These are phyloP conservation scores for Gallinago media DNA, from an alignment of 2,113 vertebrate species.

Conservation along the genomic window DNA sequence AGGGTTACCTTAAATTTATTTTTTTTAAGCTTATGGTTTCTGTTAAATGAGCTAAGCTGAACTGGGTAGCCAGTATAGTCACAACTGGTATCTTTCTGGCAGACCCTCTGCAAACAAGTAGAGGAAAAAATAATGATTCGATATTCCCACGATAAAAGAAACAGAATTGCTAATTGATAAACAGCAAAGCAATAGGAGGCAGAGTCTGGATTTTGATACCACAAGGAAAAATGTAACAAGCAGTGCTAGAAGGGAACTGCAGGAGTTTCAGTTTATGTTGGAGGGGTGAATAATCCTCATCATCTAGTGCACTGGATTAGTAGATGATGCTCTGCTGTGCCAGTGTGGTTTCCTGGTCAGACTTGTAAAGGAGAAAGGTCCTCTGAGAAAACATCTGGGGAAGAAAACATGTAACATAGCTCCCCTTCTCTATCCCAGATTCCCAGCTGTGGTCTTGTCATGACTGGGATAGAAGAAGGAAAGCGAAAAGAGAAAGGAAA, in stretches of 20 bases:
- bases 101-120: no score
- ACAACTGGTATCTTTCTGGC: no score
- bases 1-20: background rate
- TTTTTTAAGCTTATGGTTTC: background rate
- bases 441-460: background rate
- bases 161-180: conserved; percentile 44
- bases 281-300: background rate
- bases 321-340: background rate
- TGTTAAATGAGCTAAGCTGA: no score
- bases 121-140: conserved; percentile 34
- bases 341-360: background rate
- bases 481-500: background rate
- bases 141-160: conserved; percentile 24
- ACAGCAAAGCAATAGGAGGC: background rate
- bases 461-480: background rate
- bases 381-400: background rate
- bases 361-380: background rate
- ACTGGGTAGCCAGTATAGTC: no score
- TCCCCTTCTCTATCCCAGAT: background rate
- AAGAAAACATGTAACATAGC: background rate
- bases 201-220: background rate
- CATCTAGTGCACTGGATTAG: background rate
- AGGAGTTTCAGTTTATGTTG: background rate
- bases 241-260: background rate
- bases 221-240: background rate